A percentile compares a stretch with the other conserved stretches of the same genome.
Evolutionary conservation across 2,113 vertebrate genomes (phyloP).

Genomic region (Cheirogaleus medius): DNA sequence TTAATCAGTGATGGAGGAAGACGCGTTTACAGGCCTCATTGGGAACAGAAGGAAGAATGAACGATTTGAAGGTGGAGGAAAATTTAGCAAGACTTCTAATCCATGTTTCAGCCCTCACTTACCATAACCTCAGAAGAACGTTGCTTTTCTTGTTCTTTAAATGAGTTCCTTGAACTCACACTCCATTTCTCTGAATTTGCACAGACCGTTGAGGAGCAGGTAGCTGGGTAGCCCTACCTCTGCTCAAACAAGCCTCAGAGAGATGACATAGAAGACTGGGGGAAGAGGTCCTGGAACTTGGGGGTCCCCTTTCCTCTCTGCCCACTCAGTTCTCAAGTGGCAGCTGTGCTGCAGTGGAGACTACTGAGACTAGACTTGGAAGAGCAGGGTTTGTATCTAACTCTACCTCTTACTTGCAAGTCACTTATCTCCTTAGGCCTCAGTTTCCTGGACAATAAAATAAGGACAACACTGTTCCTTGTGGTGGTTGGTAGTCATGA

Average conservation of each 20-base stretch:
- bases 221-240: not conserved
- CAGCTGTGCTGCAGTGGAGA: not conserved
- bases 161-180: constrained; percentile 1
- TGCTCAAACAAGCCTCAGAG: not conserved
- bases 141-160: not conserved
- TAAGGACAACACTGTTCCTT: not conserved
- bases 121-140: not conserved
- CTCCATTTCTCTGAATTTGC: not conserved
- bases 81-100: not conserved
- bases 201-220: not conserved
- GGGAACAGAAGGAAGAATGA: not conserved
- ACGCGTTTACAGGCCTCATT: not conserved
- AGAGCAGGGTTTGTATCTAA: not conserved
- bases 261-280: not conserved
- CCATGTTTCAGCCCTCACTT: not conserved
- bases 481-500: not conserved
- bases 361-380: not conserved
- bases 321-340: not conserved
- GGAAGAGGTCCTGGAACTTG: not conserved
- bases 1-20: not conserved
- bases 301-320: not conserved
- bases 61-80: not conserved
- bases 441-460: not conserved
- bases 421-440: not conserved
- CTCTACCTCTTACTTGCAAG: not conserved